Evolutionary conservation across 2,888 invertebrate genomes (phyloP).

Genomic region (Pimpla rufipes): DNA sequence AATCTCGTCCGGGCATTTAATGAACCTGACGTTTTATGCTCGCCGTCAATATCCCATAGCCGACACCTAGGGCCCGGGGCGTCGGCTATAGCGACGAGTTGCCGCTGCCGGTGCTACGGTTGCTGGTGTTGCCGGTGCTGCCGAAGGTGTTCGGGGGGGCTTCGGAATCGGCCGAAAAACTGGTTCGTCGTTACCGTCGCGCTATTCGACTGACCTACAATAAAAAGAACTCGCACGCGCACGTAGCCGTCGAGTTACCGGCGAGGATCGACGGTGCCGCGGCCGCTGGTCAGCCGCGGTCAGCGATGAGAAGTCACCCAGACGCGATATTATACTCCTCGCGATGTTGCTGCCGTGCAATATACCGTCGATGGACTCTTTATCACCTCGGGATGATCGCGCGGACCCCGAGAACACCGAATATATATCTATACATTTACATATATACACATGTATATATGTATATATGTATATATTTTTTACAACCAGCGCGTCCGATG

Average conservation of each 20-base stretch:
- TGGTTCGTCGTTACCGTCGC: slow-evolving; percentile 51
- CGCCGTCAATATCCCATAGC: slow-evolving; percentile 78
- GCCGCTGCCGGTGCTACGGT: slow-evolving; percentile 45
- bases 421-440: too few species aligned
- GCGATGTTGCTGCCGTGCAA: slow-evolving; percentile 39
- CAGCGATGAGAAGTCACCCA: slow-evolving; percentile 19
- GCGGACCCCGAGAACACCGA: slow-evolving; percentile 59
- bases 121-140: slow-evolving; percentile 17
- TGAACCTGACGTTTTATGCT: slow-evolving; percentile 81
- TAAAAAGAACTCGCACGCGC: slow-evolving; percentile 24
- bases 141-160: background rate
- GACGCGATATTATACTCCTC: slow-evolving; percentile 43
- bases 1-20: slow-evolving; percentile 81
- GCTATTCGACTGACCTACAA: slow-evolving; percentile 3
- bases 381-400: slow-evolving; percentile 57
- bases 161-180: slow-evolving; percentile 45
- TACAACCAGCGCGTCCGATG: slow-evolving; percentile 43
- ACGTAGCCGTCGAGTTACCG: background rate
- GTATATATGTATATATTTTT: slow-evolving; percentile 3
- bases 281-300: slow-evolving; percentile 6
- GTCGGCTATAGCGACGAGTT: slow-evolving; percentile 6
- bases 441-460: too few species aligned
- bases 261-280: slow-evolving; percentile 2
- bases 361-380: slow-evolving; percentile 62
- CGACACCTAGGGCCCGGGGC: slow-evolving; percentile 76